These are phyloP conservation scores for Eupithecia pulchellata DNA, from an alignment of 2,888 invertebrate genomes.

Conservation along the genomic window DNA sequence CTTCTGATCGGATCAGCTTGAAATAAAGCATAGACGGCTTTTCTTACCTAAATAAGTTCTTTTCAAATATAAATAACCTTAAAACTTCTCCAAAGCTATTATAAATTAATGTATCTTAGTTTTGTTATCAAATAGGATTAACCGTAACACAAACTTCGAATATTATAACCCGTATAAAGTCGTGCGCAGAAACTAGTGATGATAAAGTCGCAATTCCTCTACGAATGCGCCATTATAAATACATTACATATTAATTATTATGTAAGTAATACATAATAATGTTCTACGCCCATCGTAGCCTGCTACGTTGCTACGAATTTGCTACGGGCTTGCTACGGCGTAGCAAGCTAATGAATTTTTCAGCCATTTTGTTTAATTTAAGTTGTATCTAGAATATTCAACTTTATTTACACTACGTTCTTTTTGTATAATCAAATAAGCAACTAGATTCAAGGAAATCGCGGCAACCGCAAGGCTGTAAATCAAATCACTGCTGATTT, in stretches of 20 bases:
- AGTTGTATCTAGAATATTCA: neutral
- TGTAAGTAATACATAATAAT: too few relatives aligned
- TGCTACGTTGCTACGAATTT: neutral
- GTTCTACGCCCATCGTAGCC: neutral
- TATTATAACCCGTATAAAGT: neutral
- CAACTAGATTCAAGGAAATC: neutral
- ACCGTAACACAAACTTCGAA: too few relatives aligned
- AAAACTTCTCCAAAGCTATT: too few relatives aligned
- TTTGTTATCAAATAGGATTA: too few relatives aligned
- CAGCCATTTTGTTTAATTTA: neutral
- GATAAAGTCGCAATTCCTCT: neutral
- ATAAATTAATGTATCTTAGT: too few relatives aligned
- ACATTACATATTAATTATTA: too few relatives aligned
- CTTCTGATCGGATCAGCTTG: neutral
- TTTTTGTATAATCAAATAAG: neutral
- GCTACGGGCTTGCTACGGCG: neutral
- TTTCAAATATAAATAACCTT: too few relatives aligned
- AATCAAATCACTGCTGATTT: conserved; percentile 1
- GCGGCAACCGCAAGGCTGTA: neutral
- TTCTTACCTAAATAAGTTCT: neutral
- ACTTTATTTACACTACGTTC: neutral
- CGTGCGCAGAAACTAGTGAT: neutral
- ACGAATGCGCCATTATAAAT: neutral
- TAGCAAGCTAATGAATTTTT: neutral
- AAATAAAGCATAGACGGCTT: neutral